Percentiles rank a stretch among this genome's conserved stretches.
Evolutionary conservation across 2,888 invertebrate genomes (phyloP).

Genomic region (Tromatobia lineatoria): DNA sequence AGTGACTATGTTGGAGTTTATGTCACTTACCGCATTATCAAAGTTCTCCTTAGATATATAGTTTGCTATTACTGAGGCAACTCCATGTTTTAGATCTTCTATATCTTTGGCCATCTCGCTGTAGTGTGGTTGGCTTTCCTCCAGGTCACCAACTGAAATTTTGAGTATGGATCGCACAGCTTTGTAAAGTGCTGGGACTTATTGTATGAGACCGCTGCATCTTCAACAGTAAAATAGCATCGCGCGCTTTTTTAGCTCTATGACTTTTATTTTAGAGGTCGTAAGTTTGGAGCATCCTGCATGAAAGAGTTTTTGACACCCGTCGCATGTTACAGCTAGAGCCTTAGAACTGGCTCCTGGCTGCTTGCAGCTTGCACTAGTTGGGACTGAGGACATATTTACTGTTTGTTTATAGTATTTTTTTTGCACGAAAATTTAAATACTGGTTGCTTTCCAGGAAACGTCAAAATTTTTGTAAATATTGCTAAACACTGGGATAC

Average conservation of each 20-base stretch:
- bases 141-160: too few species aligned
- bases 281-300: neutral
- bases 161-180: neutral
- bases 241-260: neutral
- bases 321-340: neutral
- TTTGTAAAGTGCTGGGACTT: neutral
- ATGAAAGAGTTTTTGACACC: neutral
- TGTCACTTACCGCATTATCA: neutral
- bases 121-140: too few species aligned
- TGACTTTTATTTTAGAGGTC: neutral
- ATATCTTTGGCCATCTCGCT: too few species aligned
- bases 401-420: neutral
- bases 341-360: neutral
- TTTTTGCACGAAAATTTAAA: neutral
- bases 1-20: neutral
- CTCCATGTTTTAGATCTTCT: too few species aligned
- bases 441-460: neutral
- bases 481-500: neutral
- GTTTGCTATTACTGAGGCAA: too few species aligned
- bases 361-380: neutral
- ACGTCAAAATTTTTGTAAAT: neutral
- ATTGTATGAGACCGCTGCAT: neutral
- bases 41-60: neutral
- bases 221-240: neutral
- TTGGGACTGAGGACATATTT: neutral